These are phyloP conservation scores for Apis mellifera DNA, from an alignment of 1,140 invertebrate species.

Conservation along the genomic window Amel_HAv3.1 CM009935.2:878501-879000, in stretches of 20 bases:
- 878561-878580: constrained; percentile 25
- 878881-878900: too few relatives aligned
- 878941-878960: too few relatives aligned
- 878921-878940: too few relatives aligned
- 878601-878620: constrained; percentile 53
- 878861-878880: too few relatives aligned
- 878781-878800: constrained; percentile 25
- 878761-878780: constrained; percentile 23
- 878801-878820: neutral
- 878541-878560: constrained; percentile 27
- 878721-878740: constrained; percentile 30
- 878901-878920: too few relatives aligned
- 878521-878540: constrained; percentile 15
- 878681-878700: constrained; percentile 43
- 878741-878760: neutral
- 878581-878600: constrained; percentile 52
- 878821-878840: neutral
- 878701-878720: constrained; percentile 40
- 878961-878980: too few relatives aligned
- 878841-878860: too few relatives aligned
- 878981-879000: too few relatives aligned
- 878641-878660: constrained; percentile 29
- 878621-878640: constrained; percentile 41
- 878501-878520: constrained; percentile 23
- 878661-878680: constrained; percentile 52